Evolutionary conservation across 2,797 vertebrate genomes (phyloP).

Genomic region (Parauchenoglanis punctatus): DNA sequence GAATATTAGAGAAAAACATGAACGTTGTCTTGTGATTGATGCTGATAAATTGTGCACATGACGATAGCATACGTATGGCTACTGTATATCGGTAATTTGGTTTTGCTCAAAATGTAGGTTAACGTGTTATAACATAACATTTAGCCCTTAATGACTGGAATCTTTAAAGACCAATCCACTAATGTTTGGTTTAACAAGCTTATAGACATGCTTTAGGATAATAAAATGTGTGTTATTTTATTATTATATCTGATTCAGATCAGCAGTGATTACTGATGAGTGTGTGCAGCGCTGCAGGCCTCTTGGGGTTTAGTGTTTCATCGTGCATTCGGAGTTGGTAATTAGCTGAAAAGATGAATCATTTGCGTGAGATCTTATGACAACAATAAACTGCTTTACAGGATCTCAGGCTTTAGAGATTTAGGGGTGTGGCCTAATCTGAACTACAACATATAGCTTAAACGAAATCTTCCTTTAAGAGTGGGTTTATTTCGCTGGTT

Average conservation of each 20-base stretch:
- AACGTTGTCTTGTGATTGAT: not conserved
- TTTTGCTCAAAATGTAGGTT: not conserved
- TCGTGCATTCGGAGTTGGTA: not conserved
- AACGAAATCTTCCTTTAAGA: not conserved
- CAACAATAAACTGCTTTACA: conserved; percentile 10
- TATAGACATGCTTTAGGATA: not conserved
- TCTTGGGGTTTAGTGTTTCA: not conserved
- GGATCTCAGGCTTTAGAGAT: conserved; percentile 7
- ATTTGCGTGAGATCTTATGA: conserved; percentile 39
- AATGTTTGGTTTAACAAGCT: not conserved
- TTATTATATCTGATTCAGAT: not conserved
- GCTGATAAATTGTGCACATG: not conserved
- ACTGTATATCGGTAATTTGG: not conserved
- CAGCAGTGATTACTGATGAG: not conserved
- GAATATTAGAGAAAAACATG: not conserved
- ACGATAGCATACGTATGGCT: too few species aligned
- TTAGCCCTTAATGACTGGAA: not conserved
- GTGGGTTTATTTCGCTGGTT: too few species aligned
- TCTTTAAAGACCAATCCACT: not conserved
- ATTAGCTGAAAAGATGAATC: conserved; percentile 25
- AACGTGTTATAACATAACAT: not conserved
- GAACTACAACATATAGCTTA: not conserved
- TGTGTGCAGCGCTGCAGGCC: not conserved
- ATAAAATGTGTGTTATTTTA: not conserved
- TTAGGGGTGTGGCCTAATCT: conserved; percentile 20